These are phyloP conservation scores for Montipora sp. DNA, from an alignment of 64 coral and sea anemone species.

Conservation along the genomic window DNA sequence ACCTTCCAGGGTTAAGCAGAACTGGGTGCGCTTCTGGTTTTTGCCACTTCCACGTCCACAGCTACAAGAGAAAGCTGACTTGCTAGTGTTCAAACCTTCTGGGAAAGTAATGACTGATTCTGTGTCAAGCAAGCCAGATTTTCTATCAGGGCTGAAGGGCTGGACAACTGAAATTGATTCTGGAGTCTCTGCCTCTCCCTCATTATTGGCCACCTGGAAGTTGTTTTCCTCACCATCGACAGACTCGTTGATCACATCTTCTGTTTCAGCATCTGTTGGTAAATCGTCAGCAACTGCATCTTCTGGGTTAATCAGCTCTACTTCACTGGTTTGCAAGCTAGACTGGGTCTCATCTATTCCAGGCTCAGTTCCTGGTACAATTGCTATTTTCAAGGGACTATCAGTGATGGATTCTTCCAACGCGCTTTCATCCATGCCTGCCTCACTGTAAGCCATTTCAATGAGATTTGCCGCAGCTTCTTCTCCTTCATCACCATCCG, in stretches of 20 bases:
- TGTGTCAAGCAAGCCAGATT: neutral
- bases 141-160: slow-evolving; percentile 3
- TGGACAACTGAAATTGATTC: neutral
- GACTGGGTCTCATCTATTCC: neutral
- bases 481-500: slow-evolving; percentile 15
- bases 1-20: slow-evolving; percentile 60
- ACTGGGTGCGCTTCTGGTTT: slow-evolving; percentile 45
- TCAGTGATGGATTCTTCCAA: neutral
- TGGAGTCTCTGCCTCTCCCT: neutral
- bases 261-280: neutral
- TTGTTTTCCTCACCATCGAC: slow-evolving; percentile 11
- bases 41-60: slow-evolving; percentile 68
- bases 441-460: slow-evolving; percentile 60
- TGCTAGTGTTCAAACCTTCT: slow-evolving; percentile 20
- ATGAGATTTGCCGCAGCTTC: slow-evolving; percentile 47
- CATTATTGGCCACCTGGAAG: neutral
- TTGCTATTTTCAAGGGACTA: slow-evolving; percentile 5
- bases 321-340: slow-evolving; percentile 21
- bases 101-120: slow-evolving; percentile 7
- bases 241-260: neutral
- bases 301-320: neutral
- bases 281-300: neutral
- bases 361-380: slow-evolving; percentile 24
- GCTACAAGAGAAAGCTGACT: slow-evolving; percentile 58
- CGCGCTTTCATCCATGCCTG: neutral